Percentiles rank a stretch among this genome's conserved stretches.
Evolutionary conservation across 2,113 vertebrate genomes (phyloP).

Genomic region (Neoarius graeffei): DNA sequence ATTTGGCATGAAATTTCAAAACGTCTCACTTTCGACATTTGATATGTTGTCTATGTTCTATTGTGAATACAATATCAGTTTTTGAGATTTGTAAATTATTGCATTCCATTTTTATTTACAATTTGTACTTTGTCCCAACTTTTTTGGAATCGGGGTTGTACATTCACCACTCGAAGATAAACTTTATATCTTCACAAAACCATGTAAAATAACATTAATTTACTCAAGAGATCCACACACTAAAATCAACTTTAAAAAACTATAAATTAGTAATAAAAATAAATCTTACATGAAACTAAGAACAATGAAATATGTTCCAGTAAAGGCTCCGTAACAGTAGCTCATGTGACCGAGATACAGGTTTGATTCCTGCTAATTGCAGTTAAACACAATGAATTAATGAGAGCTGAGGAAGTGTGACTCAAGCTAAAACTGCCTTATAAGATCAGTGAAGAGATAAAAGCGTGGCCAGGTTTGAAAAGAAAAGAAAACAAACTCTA

Average conservation of each 20-base stretch:
- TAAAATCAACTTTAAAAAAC: neutral
- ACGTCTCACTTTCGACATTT: too few relatives aligned
- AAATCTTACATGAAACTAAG: neutral
- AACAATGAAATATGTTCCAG: neutral
- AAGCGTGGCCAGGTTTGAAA: neutral
- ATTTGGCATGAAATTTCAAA: too few relatives aligned
- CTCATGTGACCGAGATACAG: neutral
- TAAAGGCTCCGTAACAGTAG: neutral
- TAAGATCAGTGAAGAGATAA: neutral
- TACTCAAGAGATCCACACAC: neutral
- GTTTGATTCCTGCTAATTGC: neutral
- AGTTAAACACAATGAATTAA: neutral
- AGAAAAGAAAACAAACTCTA: neutral
- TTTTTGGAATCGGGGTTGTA: too few relatives aligned
- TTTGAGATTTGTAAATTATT: too few relatives aligned
- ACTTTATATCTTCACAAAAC: too few relatives aligned
- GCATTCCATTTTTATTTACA: too few relatives aligned
- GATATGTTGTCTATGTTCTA: too few relatives aligned
- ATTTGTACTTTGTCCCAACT: too few relatives aligned
- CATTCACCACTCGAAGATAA: too few relatives aligned
- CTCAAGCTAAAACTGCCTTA: neutral
- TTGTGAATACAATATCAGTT: too few relatives aligned
- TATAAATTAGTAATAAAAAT: neutral
- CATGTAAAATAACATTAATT: too few relatives aligned
- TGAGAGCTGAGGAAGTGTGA: neutral